A percentile compares a stretch with the other conserved stretches of the same genome.
phyloP scores from a whole-genome alignment of 2,797 vertebrate genomes.

The Podargus strigoides region DNA sequence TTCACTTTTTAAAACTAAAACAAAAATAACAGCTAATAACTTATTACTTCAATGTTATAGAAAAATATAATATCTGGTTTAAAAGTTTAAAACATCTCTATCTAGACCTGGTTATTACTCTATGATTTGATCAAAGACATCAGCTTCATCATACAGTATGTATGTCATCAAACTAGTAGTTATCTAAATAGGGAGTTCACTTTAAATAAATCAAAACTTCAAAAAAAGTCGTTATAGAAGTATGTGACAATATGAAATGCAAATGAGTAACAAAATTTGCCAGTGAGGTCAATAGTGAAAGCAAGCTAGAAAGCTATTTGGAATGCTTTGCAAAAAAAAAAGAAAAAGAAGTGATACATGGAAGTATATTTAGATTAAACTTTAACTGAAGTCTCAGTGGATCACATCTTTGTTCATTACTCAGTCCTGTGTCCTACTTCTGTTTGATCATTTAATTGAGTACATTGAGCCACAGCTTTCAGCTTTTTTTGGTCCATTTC shows the following conservation, averaged over 20 bases:
- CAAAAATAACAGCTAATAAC: neutral
- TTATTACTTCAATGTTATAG: neutral
- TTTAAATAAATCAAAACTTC: neutral
- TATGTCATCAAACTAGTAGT: neutral
- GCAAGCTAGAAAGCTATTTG: neutral
- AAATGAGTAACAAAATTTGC: neutral
- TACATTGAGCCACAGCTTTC: neutral
- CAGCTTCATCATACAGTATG: neutral
- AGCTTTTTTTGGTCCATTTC: neutral
- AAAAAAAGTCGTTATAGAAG: neutral
- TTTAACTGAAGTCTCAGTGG: neutral
- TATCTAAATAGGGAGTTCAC: neutral
- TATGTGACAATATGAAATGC: neutral
- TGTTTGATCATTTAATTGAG: neutral
- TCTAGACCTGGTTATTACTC: neutral
- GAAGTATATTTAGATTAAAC: neutral
- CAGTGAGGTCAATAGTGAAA: neutral
- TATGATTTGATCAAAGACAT: neutral
- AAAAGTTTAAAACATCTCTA: neutral
- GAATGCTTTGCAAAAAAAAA: neutral
- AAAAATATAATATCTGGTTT: neutral
- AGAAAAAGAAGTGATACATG: neutral
- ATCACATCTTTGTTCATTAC: neutral
- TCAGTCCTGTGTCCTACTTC: neutral
- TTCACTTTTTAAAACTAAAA: neutral